Conservation (phyloP, 1,140 invertebrate species). For the Bombus fervidus region DNA sequence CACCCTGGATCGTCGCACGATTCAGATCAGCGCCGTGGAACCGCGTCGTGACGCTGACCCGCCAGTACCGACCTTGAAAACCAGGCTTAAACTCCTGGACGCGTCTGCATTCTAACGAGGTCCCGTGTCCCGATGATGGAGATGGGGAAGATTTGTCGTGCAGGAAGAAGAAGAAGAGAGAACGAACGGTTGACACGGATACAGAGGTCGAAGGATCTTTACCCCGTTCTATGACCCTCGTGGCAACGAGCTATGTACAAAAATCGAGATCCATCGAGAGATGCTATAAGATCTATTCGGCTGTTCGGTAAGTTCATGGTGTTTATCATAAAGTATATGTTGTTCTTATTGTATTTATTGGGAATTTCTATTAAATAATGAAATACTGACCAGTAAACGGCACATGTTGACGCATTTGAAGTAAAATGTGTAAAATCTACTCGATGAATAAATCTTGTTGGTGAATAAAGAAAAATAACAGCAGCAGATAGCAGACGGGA, state of each 20-base stretch:
- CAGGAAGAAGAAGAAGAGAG: background rate
- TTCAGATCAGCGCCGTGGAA: slow-evolving; percentile 35
- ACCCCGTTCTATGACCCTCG: slow-evolving; percentile 7
- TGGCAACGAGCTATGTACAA: background rate
- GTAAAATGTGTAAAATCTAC: too few species aligned
- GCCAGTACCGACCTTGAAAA: slow-evolving; percentile 41
- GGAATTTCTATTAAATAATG: too few species aligned
- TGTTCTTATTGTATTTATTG: too few species aligned
- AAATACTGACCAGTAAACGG: too few species aligned
- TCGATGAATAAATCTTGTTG: too few species aligned
- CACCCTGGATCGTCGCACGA: slow-evolving; percentile 30
- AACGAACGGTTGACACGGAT: slow-evolving; percentile 14
- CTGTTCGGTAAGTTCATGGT: background rate
- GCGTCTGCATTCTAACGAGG: slow-evolving; percentile 39
- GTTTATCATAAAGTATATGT: background rate
- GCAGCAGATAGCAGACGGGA: background rate
- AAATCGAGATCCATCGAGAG: background rate
- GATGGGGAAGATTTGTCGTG: background rate
- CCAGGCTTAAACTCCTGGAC: slow-evolving; percentile 27
- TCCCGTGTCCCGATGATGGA: background rate
- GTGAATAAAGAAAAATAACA: too few species aligned
- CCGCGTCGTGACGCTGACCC: slow-evolving; percentile 38
- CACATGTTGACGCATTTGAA: too few species aligned
- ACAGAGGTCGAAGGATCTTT: slow-evolving; percentile 21
- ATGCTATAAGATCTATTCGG: background rate